Evolutionary conservation across 1,140 invertebrate species (phyloP).

Genomic region (Pogonomyrmex californicus): DNA sequence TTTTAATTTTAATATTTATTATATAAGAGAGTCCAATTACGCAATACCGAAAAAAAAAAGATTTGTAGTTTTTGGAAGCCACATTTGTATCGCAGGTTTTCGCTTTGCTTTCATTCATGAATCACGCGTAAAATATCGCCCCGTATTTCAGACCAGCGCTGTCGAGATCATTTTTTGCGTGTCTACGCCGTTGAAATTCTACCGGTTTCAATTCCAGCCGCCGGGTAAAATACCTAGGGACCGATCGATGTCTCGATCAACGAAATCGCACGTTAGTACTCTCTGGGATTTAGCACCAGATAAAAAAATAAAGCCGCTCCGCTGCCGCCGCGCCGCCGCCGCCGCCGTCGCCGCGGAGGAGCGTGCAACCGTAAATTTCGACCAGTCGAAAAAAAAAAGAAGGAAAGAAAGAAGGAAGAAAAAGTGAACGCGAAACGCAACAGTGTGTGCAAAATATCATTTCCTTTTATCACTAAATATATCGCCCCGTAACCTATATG

Average conservation of each 20-base stretch:
- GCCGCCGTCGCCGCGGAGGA: slow-evolving; percentile 33
- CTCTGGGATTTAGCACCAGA: slow-evolving; percentile 65
- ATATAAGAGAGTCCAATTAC: not conserved
- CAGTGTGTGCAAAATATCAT: slow-evolving; percentile 72
- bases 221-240: slow-evolving; percentile 20
- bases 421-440: slow-evolving; percentile 56
- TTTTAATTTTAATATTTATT: not conserved
- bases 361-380: slow-evolving; percentile 31
- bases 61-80: not conserved
- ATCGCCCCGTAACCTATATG: slow-evolving; percentile 64
- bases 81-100: slow-evolving; percentile 36
- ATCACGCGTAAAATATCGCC: slow-evolving; percentile 47
- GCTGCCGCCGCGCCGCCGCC: slow-evolving; percentile 3
- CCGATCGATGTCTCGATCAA: slow-evolving; percentile 58
- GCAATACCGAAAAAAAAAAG: not conserved
- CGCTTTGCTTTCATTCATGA: slow-evolving; percentile 39
- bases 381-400: slow-evolving; percentile 32
- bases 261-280: slow-evolving; percentile 55
- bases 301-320: slow-evolving; percentile 57
- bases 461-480: slow-evolving; percentile 67
- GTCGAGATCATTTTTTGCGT: slow-evolving; percentile 47
- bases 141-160: slow-evolving; percentile 31
- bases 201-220: slow-evolving; percentile 47
- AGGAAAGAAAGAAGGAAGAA: not conserved
- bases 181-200: slow-evolving; percentile 43